These are phyloP conservation scores for Oophaga sylvatica DNA, from an alignment of 2,797 vertebrate genomes.

Conservation along the genomic window DNA sequence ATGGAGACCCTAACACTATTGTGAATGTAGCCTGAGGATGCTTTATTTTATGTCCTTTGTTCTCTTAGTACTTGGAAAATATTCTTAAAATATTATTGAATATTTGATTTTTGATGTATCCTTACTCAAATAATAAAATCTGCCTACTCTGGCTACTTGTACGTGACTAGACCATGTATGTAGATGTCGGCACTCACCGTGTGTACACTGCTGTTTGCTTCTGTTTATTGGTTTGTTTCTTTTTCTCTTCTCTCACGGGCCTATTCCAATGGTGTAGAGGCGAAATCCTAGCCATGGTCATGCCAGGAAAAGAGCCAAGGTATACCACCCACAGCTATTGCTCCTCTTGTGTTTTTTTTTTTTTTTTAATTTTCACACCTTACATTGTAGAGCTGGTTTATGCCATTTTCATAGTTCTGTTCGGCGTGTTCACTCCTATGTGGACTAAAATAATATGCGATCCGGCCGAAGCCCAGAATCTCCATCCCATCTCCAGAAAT, in stretches of 20 bases:
- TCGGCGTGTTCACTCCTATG: neutral
- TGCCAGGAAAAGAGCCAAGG: conserved; percentile 95
- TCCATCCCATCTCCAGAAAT: too few species aligned
- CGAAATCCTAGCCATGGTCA: conserved; percentile 89
- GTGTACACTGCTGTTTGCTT: neutral
- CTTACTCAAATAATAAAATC: neutral
- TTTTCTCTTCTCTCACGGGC: neutral
- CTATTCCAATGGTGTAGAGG: conserved; percentile 76
- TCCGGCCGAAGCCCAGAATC: too few species aligned
- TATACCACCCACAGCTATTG: conserved; percentile 62
- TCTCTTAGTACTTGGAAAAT: too few species aligned
- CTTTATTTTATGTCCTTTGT: too few species aligned
- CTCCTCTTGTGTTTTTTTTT: neutral
- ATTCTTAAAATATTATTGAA: too few species aligned
- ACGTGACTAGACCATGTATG: neutral
- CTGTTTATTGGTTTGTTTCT: neutral
- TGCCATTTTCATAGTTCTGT: neutral
- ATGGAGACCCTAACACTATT: too few species aligned
- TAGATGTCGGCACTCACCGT: neutral
- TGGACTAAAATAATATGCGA: too few species aligned
- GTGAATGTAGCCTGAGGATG: too few species aligned
- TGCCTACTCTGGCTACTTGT: neutral
- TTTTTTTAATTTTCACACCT: rapidly evolving
- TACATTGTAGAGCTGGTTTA: neutral
- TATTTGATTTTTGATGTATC: neutral